phyloP scores from a whole-genome alignment of 2,797 vertebrate genomes.

The Buceros bicornis region DNA sequence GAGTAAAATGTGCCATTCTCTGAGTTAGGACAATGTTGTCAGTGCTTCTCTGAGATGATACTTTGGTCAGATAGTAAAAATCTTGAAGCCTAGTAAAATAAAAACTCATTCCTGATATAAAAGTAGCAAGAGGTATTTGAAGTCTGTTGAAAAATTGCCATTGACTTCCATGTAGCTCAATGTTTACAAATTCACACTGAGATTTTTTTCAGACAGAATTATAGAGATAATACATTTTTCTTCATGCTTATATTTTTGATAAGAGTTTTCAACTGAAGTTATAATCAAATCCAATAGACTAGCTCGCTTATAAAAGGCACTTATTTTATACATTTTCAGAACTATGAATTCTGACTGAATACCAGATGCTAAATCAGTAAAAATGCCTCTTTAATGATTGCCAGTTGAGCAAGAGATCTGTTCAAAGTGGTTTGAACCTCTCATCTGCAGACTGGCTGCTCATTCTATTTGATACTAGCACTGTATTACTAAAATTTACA shows the following conservation, averaged over 20 bases:
- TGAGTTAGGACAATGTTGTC: background rate
- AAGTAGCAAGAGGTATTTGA: background rate
- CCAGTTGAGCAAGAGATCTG: slow-evolving; percentile 48
- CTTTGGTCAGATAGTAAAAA: background rate
- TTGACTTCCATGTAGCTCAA: background rate
- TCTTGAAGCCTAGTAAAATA: background rate
- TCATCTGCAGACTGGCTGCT: slow-evolving; percentile 39
- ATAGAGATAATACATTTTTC: slow-evolving; percentile 3
- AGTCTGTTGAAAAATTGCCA: background rate
- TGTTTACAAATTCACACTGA: background rate
- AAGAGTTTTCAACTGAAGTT: slow-evolving; percentile 1
- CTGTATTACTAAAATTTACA: background rate
- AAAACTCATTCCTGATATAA: background rate
- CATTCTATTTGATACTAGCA: background rate
- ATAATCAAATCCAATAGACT: slow-evolving; percentile 24
- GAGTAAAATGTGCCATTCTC: background rate
- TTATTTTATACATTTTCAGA: slow-evolving; percentile 21
- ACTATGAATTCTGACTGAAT: slow-evolving; percentile 32
- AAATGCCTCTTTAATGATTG: slow-evolving; percentile 53
- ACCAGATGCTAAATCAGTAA: slow-evolving; percentile 48
- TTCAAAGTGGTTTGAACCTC: slow-evolving; percentile 40
- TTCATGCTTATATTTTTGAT: background rate
- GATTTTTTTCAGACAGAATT: slow-evolving; percentile 25
- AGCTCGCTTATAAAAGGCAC: background rate
- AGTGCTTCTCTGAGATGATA: background rate